Conservation (phyloP, 2,888 invertebrate genomes). For the Glomeris marginata region DNA sequence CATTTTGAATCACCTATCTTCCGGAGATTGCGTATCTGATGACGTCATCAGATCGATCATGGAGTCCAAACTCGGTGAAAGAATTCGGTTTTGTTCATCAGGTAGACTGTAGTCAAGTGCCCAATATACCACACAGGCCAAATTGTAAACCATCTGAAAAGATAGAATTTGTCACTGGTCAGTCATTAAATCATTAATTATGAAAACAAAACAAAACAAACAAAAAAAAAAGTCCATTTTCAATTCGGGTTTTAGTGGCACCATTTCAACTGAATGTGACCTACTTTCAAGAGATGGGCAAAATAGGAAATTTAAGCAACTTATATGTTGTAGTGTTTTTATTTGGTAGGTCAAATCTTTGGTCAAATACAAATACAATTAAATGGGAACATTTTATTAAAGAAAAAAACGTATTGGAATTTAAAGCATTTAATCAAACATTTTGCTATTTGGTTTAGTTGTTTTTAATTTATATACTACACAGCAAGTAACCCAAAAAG, state of each 20-base stretch:
- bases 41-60: conserved; percentile 75
- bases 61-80: conserved; percentile 68
- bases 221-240: background rate
- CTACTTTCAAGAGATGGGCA: too few species aligned
- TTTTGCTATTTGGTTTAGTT: too few species aligned
- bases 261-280: too few species aligned
- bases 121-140: conserved; percentile 72
- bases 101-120: conserved; percentile 78
- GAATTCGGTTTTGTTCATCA: conserved; percentile 69
- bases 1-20: background rate
- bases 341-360: too few species aligned
- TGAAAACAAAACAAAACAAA: background rate
- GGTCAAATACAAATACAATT: too few species aligned
- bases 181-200: background rate
- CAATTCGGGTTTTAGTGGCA: background rate
- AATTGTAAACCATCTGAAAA: conserved; percentile 56
- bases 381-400: too few species aligned
- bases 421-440: too few species aligned
- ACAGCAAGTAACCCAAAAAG: too few species aligned
- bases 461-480: too few species aligned
- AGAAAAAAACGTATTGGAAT: too few species aligned
- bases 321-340: too few species aligned
- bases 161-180: conserved; percentile 4
- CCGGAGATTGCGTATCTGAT: conserved; percentile 35
- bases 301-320: too few species aligned